Base-by-base conservation (phyloP, 2,113 vertebrate genomes). In the Sula dactylatra region DNA sequence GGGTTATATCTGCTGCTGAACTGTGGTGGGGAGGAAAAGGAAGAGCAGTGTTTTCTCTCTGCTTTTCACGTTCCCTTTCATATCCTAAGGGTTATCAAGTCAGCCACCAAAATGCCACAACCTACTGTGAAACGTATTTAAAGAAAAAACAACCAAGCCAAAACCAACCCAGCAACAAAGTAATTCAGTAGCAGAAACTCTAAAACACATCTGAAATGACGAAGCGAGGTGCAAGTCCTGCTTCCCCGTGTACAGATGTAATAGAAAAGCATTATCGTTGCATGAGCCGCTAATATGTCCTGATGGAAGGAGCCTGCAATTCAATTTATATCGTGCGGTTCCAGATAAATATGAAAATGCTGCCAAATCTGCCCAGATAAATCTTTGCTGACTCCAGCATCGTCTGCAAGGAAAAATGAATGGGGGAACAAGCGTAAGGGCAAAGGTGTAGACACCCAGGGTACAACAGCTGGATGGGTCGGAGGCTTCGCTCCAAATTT, bases 81-180 rank as follows among this genome's bases (percentile, higher is more conserved):
- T 26, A 71, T 80, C 94, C 85, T 73, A 38, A 81, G 77, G 61
- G 86, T 88, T 96, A 96, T 97, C 79, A 66, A 92, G 62, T 67
- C 89, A 61, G 67, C 62, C 89, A 58, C 87, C 34, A 59, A 81
- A 97, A 86, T 56, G 76, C 94, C 66, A 80, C 38, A 50, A 67
- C 70, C 70, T 93, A 81, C 90, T 6, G 5, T 88, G 94, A 90
- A 1, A 11, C 66, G 67, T 72, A 9, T 80, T 88, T 73, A 76
- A 72, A 85, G 24, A 62, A 32, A 58, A 61, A 21, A 16, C 85
- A 58, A 34, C 7, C 26, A 52, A 26, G 4, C 27, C 7, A 29
- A 17, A 47, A 19, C 18, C 45, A 47, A 55, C 22, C 50, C 21
- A 62, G 24, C 56, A 67, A 32, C 40, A 36, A 61, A 84, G 70